These are phyloP conservation scores for Kryptopterus vitreolus DNA, from an alignment of 2,797 vertebrate genomes.

Conservation along the genomic window DNA sequence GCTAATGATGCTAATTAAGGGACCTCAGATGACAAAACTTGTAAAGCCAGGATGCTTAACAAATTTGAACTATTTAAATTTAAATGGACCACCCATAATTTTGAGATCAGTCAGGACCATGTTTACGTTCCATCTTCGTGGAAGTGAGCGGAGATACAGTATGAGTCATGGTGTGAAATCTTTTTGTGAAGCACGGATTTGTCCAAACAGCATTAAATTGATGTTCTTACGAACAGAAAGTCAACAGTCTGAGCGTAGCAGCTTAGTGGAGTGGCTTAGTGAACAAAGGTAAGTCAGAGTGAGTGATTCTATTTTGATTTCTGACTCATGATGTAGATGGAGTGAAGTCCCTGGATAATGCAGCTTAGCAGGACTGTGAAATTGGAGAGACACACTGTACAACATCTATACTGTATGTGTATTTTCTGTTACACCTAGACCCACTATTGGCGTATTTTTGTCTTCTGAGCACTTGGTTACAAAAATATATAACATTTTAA, in stretches of 20 bases:
- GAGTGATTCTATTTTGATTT: conserved; percentile 4
- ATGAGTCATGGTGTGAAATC: neutral
- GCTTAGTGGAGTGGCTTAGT: neutral
- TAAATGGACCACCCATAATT: neutral
- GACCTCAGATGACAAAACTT: neutral
- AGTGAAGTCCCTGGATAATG: neutral
- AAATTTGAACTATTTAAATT: neutral
- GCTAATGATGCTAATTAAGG: neutral
- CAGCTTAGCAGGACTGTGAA: neutral
- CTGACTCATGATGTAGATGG: neutral
- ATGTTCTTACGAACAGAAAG: conserved; percentile 34
- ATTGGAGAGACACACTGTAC: neutral
- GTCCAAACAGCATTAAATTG: conserved; percentile 28
- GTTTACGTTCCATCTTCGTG: neutral
- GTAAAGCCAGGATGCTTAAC: too few relatives aligned
- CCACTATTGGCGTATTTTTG: neutral
- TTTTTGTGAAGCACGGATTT: neutral
- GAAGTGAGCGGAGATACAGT: neutral
- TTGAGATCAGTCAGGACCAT: neutral
- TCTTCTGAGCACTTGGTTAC: neutral
- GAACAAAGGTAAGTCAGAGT: conserved; percentile 18
- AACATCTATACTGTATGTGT: neutral
- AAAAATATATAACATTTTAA: too few relatives aligned
- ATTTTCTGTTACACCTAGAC: neutral
- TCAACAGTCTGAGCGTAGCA: conserved; percentile 18